Evolutionary conservation across 2,797 vertebrate species (phyloP).

Genomic region (Thaleichthys pacificus): DNA sequence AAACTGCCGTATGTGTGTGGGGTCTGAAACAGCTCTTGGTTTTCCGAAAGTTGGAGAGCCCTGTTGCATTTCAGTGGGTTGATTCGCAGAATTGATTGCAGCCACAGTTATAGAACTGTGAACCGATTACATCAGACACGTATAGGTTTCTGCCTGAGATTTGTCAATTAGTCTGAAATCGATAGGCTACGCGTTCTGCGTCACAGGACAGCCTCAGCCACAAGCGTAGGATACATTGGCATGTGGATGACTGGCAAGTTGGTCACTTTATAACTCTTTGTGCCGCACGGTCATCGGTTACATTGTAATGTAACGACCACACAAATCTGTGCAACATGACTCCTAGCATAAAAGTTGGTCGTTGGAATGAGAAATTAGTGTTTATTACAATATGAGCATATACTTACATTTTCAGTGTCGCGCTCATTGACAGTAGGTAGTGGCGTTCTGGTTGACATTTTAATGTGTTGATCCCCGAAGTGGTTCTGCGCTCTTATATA

Average conservation of each 20-base stretch:
- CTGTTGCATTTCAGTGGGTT: too few species aligned
- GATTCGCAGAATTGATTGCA: too few species aligned
- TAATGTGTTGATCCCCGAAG: slow-evolving; percentile 50
- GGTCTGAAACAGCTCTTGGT: too few species aligned
- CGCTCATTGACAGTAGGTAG: slow-evolving; percentile 89
- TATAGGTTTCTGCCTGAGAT: neutral
- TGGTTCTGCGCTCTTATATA: slow-evolving; percentile 26
- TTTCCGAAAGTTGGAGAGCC: too few species aligned
- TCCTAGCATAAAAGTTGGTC: slow-evolving; percentile 1
- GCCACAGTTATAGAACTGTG: too few species aligned
- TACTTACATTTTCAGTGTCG: slow-evolving; percentile 88
- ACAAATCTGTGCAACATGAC: neutral
- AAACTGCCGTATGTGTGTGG: too few species aligned
- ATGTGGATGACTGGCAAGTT: neutral
- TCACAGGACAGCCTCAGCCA: neutral
- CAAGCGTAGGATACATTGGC: neutral
- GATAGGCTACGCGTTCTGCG: neutral
- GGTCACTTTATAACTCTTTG: neutral
- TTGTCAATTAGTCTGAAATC: neutral
- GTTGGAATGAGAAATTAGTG: neutral
- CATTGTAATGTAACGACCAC: neutral
- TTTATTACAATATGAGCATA: neutral
- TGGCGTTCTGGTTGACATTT: slow-evolving; percentile 89
- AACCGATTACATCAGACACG: too few species aligned
- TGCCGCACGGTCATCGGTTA: neutral